Evolutionary conservation across 2,113 vertebrate species (phyloP).

Genomic region (Chaetodon trifascialis): DNA sequence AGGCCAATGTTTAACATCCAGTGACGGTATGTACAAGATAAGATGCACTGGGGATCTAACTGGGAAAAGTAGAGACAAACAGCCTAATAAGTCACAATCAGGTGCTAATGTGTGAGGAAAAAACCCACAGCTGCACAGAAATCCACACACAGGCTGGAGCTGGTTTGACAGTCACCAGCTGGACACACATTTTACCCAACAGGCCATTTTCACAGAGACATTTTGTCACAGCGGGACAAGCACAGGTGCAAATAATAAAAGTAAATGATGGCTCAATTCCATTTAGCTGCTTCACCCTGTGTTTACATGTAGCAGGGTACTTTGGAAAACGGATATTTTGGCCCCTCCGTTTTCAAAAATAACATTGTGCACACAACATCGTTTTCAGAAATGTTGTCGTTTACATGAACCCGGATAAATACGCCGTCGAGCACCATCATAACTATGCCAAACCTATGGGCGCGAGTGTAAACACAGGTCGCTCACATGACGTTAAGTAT

Average conservation of each 20-base stretch:
- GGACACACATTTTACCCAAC: no score
- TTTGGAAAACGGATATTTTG: no score
- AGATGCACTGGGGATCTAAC: not conserved
- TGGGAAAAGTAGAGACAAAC: not conserved
- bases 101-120: not conserved
- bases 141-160: not conserved
- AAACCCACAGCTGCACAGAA: not conserved
- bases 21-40: not conserved
- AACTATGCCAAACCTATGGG: no score
- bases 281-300: not conserved
- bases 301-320: no score
- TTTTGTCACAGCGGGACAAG: not conserved
- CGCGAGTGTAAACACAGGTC: no score
- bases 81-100: not conserved
- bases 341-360: no score
- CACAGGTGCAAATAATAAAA: not conserved
- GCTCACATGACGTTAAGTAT: no score
- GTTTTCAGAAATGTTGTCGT: no score
- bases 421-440: no score
- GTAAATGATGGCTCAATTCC: no score
- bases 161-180: not conserved
- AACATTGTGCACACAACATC: no score
- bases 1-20: not conserved
- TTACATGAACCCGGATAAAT: no score
- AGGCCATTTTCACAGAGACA: not conserved